These are phyloP conservation scores for Polietes domitor DNA, from an alignment of 2,888 invertebrate species.

Conservation along the genomic window DNA sequence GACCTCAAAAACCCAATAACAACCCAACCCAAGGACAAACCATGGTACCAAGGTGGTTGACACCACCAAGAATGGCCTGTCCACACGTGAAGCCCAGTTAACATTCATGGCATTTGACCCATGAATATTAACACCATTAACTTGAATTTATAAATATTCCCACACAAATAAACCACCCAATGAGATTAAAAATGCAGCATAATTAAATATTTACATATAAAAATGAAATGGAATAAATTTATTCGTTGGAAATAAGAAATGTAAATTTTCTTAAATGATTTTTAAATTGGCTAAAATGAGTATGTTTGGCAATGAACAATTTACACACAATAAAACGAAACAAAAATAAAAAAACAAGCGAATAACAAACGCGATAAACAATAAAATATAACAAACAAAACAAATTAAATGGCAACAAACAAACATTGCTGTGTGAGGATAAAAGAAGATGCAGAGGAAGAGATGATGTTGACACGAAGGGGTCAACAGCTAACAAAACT, in stretches of 20 bases:
- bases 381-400: conserved; percentile 36
- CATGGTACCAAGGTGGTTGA: no score
- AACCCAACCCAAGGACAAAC: no score
- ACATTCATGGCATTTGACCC: neutral
- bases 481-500: conserved; percentile 13
- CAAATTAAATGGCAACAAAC: conserved; percentile 34
- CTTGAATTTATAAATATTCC: neutral
- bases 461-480: neutral
- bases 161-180: neutral
- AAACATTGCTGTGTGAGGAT: neutral
- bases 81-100: no score
- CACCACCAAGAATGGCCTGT: no score
- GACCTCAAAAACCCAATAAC: no score
- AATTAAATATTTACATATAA: conserved; percentile 7
- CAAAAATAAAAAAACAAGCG: conserved; percentile 5
- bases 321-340: conserved; percentile 16
- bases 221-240: conserved; percentile 30
- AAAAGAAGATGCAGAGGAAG: neutral
- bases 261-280: conserved; percentile 23
- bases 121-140: neutral
- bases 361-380: conserved; percentile 7
- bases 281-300: conserved; percentile 41
- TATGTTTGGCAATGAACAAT: conserved; percentile 20
- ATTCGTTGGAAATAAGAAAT: conserved; percentile 21
- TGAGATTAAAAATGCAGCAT: conserved; percentile 22